These are phyloP conservation scores for Hydrolagus affinis DNA, from an alignment of 2,113 vertebrate species.

Conservation along the genomic window DNA sequence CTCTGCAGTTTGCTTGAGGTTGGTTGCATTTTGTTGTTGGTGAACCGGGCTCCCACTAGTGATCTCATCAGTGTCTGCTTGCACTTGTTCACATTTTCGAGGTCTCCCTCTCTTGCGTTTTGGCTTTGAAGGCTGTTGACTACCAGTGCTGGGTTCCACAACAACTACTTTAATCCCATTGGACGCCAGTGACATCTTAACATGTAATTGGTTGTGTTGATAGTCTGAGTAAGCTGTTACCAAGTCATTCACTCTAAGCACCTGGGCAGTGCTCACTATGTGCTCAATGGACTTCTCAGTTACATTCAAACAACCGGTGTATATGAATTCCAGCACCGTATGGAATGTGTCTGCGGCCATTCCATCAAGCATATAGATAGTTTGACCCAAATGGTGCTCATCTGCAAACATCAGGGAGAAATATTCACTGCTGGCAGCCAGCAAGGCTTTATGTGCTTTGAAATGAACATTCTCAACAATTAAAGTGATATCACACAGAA, in stretches of 20 bases:
- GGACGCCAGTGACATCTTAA: neutral
- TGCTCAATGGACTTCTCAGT: slow-evolving; percentile 64
- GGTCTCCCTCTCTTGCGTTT: slow-evolving; percentile 80
- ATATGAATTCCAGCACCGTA: slow-evolving; percentile 81
- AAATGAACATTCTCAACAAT: slow-evolving; percentile 81
- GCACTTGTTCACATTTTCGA: slow-evolving; percentile 50
- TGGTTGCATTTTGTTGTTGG: neutral
- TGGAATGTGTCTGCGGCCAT: slow-evolving; percentile 70
- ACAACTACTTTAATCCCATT: slow-evolving; percentile 30
- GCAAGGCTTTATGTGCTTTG: slow-evolving; percentile 84
- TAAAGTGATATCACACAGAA: slow-evolving; percentile 85
- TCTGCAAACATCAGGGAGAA: slow-evolving; percentile 84
- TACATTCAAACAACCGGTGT: slow-evolving; percentile 72
- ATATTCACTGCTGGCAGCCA: slow-evolving; percentile 92
- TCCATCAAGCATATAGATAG: slow-evolving; percentile 70
- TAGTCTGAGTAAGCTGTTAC: slow-evolving; percentile 64
- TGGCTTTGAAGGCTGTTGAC: slow-evolving; percentile 38
- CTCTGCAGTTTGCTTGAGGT: neutral
- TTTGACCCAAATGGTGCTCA: slow-evolving; percentile 59
- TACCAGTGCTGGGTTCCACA: slow-evolving; percentile 29
- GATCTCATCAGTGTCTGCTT: neutral
- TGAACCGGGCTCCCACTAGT: neutral
- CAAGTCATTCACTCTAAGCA: slow-evolving; percentile 75
- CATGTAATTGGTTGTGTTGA: slow-evolving; percentile 39
- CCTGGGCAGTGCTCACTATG: slow-evolving; percentile 72